Percentiles rank a stretch among this genome's conserved stretches.
Conservation (phyloP, 2,888 invertebrate species). For the Phasia obesa region DNA sequence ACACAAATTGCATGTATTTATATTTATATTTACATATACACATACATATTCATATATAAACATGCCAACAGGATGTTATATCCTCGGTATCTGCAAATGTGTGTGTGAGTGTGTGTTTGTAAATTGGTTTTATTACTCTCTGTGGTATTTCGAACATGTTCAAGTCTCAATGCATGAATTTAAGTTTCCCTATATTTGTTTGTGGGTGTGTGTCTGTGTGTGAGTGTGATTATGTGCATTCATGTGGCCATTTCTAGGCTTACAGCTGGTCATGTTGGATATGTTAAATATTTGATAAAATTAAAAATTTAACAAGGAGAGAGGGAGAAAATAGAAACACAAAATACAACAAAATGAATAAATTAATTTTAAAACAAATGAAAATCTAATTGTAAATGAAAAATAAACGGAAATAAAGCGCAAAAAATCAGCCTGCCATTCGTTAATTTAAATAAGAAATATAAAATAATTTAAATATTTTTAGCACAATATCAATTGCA, state of each 20-base stretch:
- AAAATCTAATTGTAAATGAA: conserved; percentile 4
- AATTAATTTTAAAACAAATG: conserved; percentile 33
- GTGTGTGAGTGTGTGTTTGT: conserved; percentile 18
- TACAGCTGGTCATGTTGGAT: conserved; percentile 48
- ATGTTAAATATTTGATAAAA: conserved; percentile 64
- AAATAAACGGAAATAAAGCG: conserved; percentile 15
- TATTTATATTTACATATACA: conserved; percentile 7
- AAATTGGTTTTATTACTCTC: conserved; percentile 64
- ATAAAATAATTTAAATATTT: no score
- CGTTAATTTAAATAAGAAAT: no score
- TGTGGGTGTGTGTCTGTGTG: neutral
- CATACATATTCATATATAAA: conserved; percentile 22
- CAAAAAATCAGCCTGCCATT: neutral
- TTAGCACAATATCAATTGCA: no score
- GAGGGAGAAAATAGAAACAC: conserved; percentile 8
- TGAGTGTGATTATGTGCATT: conserved; percentile 8
- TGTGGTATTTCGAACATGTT: conserved; percentile 32
- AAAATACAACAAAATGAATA: conserved; percentile 26
- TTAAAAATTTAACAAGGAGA: conserved; percentile 56
- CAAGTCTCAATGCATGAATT: conserved; percentile 2
- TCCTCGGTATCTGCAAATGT: neutral
- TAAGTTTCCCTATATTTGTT: neutral
- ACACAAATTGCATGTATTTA: neutral
- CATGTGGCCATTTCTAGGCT: conserved; percentile 52
- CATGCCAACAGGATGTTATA: conserved; percentile 28